phyloP scores from a whole-genome alignment of 2,888 invertebrate genomes.

The Chironomus tentans region DNA sequence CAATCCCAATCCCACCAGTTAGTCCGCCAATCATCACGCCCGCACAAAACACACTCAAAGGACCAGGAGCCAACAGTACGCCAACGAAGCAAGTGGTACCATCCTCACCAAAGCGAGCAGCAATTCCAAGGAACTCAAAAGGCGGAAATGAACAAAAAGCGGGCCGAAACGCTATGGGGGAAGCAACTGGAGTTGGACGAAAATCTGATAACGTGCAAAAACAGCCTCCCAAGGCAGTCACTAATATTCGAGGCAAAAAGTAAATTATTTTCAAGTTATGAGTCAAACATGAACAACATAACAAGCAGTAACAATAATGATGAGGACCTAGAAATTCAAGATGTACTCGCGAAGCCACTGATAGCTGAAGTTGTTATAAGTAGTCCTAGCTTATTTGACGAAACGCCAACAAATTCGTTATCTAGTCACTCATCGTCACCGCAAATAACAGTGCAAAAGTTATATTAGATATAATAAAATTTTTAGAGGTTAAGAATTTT shows the following conservation, averaged over 20 bases:
- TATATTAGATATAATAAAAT: conserved; percentile 7
- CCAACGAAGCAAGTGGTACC: conserved; percentile 29
- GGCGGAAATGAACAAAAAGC: conserved; percentile 10
- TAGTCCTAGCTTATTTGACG: conserved; percentile 41
- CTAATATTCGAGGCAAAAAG: conserved; percentile 32
- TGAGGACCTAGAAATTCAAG: conserved; percentile 7
- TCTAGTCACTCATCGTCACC: conserved; percentile 28
- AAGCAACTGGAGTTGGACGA: conserved; percentile 19
- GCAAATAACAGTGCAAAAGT: conserved; percentile 26
- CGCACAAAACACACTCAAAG: conserved; percentile 26
- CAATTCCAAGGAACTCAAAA: conserved; percentile 7
- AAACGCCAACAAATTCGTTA: conserved; percentile 34
- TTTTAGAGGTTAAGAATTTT: background rate
- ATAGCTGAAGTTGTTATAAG: conserved; percentile 38
- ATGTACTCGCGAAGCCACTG: conserved; percentile 28
- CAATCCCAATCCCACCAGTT: conserved; percentile 24
- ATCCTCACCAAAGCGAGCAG: conserved; percentile 28
- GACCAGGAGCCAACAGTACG: conserved; percentile 18
- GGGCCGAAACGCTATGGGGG: conserved; percentile 26
- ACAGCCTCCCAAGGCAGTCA: conserved; percentile 41
- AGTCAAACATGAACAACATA: conserved; percentile 12
- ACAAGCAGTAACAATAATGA: background rate
- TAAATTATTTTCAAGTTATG: conserved; percentile 29
- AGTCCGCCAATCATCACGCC: conserved; percentile 15
- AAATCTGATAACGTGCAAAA: conserved; percentile 34